Evolutionary conservation across 2,113 vertebrate genomes (phyloP), one percentile per base, ranked within the genome.

Genomic region (Sterrhoptilus dennistouni): DNA sequence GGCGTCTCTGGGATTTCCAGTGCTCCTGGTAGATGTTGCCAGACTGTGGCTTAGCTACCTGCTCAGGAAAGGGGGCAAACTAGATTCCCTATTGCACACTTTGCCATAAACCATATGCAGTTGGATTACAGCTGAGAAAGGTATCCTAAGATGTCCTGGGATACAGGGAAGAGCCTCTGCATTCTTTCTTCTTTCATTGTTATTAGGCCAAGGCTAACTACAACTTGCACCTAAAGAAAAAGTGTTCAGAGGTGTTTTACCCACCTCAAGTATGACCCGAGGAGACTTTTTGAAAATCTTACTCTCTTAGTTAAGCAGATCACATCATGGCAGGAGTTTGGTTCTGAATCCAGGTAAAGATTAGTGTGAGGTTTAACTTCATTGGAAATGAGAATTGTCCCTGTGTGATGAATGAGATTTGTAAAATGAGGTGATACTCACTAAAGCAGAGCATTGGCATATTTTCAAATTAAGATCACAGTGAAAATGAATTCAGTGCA

Each of bases 391-490:
- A 59, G 75, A 81, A 60, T 52, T 79, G 49, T 33, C 77, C 65
- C 28, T 1, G 2, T 92, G 36, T 72, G 70, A 56, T 94, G 69
- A 95, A 70, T 64, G 53, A 82, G 75, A 76, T 83, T 96, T 94
- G 35, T 83, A 90, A 95, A 89, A 92, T 66, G 53, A 88, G 64
- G 57, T 93, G 76, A 74, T 81, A 77, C 31, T 92, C 52, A 68
- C 77, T 85, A 93, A 96, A 92, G 89, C 63, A 57, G 68, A 91
- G 49, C 31, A 78, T 24, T 1, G 4, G 29, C 64, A 82, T 91
- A 93, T 95, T 97, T 97, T 97, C 85, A 95, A 95, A 96, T 96
- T 93, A 93, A 95, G 71, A 95, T 90, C 68, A 93, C 61, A 78
- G 44, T 90, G 89, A 89, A 96, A 97, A 96, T 88, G 64, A 94